Conservation (phyloP, 2,888 invertebrate genomes). For the Aphodius sticticus region DNA sequence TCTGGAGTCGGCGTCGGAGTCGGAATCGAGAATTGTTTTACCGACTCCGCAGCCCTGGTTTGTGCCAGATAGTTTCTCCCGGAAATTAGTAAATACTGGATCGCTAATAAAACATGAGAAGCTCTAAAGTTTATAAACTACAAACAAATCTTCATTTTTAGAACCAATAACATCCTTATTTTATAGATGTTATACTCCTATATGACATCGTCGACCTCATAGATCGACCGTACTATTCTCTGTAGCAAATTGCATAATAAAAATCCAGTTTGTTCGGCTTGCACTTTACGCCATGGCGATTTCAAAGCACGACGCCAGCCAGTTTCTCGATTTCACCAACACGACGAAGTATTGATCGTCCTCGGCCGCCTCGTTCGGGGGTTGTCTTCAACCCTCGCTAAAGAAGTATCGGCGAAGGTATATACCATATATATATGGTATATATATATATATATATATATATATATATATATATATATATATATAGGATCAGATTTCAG, state of each 20-base stretch:
- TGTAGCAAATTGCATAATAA: neutral
- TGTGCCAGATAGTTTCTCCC: too few relatives aligned
- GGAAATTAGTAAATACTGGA: too few relatives aligned
- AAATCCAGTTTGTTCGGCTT: neutral
- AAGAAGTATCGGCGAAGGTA: conserved; percentile 15
- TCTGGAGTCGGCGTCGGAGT: too few relatives aligned
- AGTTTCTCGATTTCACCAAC: neutral
- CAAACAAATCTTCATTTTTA: too few relatives aligned
- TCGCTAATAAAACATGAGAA: too few relatives aligned
- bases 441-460: neutral
- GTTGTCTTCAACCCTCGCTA: neutral
- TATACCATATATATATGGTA: conserved; percentile 5
- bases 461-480: neutral
- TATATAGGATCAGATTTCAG: conserved; percentile 25
- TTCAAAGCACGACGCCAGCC: neutral
- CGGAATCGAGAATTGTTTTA: too few relatives aligned
- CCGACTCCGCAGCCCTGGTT: too few relatives aligned
- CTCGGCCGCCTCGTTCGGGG: neutral
- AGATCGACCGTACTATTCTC: neutral
- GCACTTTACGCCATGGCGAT: neutral
- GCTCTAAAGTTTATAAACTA: too few relatives aligned
- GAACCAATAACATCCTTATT: too few relatives aligned
- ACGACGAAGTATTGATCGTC: conserved; percentile 11
- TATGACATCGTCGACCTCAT: too few relatives aligned
- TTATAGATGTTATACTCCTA: too few relatives aligned